These are phyloP conservation scores for Odontamblyopus lacepedii DNA, from an alignment of 2,797 vertebrate species.

Conservation along the genomic window DNA sequence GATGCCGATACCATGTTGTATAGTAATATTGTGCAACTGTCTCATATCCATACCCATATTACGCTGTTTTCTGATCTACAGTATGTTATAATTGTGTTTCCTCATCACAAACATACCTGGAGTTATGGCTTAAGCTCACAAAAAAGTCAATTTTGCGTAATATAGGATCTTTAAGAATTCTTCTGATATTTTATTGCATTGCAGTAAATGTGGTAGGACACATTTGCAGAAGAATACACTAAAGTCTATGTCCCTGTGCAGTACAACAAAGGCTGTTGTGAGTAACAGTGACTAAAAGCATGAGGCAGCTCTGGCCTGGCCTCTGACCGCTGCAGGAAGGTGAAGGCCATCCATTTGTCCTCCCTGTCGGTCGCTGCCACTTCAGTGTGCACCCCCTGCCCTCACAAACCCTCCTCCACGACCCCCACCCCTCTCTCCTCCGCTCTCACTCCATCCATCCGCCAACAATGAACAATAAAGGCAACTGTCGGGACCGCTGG, in stretches of 20 bases:
- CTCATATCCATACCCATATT: no score
- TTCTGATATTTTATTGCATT: neutral
- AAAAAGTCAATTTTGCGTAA: no score
- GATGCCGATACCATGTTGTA: no score
- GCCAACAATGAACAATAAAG: constrained; percentile 92
- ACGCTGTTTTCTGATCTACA: no score
- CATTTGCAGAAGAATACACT: neutral
- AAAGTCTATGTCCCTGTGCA: neutral
- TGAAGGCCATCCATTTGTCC: constrained; percentile 87
- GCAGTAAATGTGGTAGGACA: neutral
- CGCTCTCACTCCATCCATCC: constrained; percentile 69
- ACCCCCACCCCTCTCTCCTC: constrained; percentile 34
- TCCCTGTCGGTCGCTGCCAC: constrained; percentile 59
- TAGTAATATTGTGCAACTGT: no score
- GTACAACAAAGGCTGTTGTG: neutral
- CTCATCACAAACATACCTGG: no score
- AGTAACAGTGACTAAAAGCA: constrained; percentile 27
- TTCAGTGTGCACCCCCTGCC: constrained; percentile 11
- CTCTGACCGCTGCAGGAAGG: constrained; percentile 82
- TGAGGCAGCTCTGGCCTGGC: constrained; percentile 69
- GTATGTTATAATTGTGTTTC: no score
- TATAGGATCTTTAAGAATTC: no score
- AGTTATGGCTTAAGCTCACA: no score
- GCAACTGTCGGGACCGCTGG: constrained; percentile 85
- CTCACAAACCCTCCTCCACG: neutral